phyloP scores from a whole-genome alignment of 2,888 invertebrate species.

The Thymelicus acteon region DNA sequence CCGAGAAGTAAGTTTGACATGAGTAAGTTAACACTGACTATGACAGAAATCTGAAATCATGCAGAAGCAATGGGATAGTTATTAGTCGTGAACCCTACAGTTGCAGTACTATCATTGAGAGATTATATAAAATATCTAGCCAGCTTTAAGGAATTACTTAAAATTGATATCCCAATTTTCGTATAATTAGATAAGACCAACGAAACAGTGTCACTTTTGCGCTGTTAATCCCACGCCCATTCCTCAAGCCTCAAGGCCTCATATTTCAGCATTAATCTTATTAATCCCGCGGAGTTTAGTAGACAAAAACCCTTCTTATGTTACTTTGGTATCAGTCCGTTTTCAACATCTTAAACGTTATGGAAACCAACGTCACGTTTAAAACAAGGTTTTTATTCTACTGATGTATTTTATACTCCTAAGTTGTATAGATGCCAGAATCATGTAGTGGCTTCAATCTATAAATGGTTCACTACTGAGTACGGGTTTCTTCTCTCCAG shows the following conservation, averaged over 20 bases:
- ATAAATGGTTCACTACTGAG: too few relatives aligned
- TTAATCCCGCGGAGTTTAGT: conserved; percentile 43
- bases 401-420: too few relatives aligned
- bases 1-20: too few relatives aligned
- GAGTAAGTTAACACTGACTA: too few relatives aligned
- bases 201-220: neutral
- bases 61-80: too few relatives aligned
- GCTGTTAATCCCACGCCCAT: conserved; percentile 35
- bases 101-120: too few relatives aligned
- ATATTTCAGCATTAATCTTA: conserved; percentile 47
- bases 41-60: too few relatives aligned
- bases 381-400: neutral
- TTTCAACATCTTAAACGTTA: conserved; percentile 24
- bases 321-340: conserved; percentile 39
- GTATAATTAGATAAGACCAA: neutral
- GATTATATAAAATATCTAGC: too few relatives aligned
- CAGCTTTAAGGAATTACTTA: neutral
- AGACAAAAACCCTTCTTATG: conserved; percentile 44
- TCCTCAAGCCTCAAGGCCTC: conserved; percentile 39
- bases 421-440: too few relatives aligned
- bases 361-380: neutral
- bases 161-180: neutral
- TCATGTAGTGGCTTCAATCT: too few relatives aligned
- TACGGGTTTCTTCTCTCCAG: too few relatives aligned
- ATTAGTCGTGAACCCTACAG: too few relatives aligned